phyloP scores from a whole-genome alignment of 2,113 vertebrate species.

The Ascaphus truei region DNA sequence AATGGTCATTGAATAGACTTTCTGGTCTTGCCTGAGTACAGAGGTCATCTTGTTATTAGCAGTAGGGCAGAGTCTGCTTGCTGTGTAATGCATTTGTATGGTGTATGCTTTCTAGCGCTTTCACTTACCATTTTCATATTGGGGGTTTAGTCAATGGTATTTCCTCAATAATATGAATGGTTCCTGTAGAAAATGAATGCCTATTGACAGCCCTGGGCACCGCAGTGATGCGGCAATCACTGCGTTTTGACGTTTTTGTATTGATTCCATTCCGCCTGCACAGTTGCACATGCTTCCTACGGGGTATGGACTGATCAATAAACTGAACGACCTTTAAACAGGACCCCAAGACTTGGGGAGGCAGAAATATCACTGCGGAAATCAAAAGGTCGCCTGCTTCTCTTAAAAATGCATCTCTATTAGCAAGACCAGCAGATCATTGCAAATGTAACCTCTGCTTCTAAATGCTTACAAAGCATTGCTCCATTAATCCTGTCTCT shows the following conservation, averaged over 20 bases:
- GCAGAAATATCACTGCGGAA: slow-evolving; percentile 28
- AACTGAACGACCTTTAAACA: slow-evolving; percentile 18
- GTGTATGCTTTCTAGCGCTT: background rate
- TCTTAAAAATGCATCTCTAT: slow-evolving; percentile 20
- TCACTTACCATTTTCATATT: background rate
- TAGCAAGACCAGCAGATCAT: background rate
- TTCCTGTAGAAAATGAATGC: slow-evolving; percentile 2
- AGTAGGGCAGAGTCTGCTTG: background rate
- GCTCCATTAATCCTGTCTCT: background rate
- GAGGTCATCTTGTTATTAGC: background rate
- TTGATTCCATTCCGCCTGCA: slow-evolving; percentile 19
- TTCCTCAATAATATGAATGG: background rate
- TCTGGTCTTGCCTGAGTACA: too few relatives aligned
- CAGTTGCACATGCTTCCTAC: slow-evolving; percentile 7
- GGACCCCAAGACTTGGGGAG: slow-evolving; percentile 25
- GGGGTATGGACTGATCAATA: slow-evolving; percentile 5
- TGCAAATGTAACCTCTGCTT: background rate
- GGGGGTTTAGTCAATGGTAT: slow-evolving; percentile 3
- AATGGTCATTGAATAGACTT: too few relatives aligned
- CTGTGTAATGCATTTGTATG: background rate
- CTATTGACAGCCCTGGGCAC: slow-evolving; percentile 5
- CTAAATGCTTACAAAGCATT: background rate
- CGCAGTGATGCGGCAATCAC: slow-evolving; percentile 14
- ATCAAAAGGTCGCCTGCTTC: slow-evolving; percentile 22
- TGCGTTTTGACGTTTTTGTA: slow-evolving; percentile 5